Evolutionary conservation across 2,797 vertebrate genomes (phyloP), one percentile per base, ranked within the genome.

Genomic region (Distichodus sexfasciatus): DNA sequence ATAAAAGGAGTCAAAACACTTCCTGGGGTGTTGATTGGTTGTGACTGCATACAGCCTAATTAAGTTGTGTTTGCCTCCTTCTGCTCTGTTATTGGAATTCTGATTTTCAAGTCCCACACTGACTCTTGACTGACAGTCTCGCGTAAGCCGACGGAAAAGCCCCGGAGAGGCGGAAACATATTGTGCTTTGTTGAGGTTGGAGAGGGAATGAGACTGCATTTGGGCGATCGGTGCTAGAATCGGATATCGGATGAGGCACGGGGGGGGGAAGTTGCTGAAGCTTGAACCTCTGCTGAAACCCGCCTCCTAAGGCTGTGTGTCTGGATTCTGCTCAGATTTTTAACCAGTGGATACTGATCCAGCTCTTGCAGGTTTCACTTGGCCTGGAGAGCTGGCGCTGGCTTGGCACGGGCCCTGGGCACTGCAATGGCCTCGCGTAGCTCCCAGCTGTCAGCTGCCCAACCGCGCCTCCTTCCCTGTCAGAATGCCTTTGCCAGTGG

Each of bases 401-500:
- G 26, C 3, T 41, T 66, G 51, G 48, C 59, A 53, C 46, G 33
- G 38, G 38, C 61, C 43, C 3, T n/a, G 8, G 17, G 57, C 29
- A 3, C 24, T 17, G 41, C 23, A 14, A 41, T 23, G 58, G 9
- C 46, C 67, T 44, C 29, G 2, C n/a, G 31, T 69, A 41, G 28
- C 46, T 47, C 70, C 40, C 87, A 88, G 83, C 85, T 87, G 85
- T 86, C 88, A 88, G 47, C 83, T 87, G 84, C 82, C 81, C 74
- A 57, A 29, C 76, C 67, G 40, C 76, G 61, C 84, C 86, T 81
- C 75, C 77, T n/a, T 82, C 76, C 75, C 82, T 58, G 61, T 54
- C 48, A 46, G 44, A 7, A 31, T 68, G 65, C 36, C 69, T 61
- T 61, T 71, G 72, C 76, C 64, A 71, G 64, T 15, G 60, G 72